Evolutionary conservation across 2,113 vertebrate species (phyloP).

Genomic region (Odocoileus virginianus): DNA sequence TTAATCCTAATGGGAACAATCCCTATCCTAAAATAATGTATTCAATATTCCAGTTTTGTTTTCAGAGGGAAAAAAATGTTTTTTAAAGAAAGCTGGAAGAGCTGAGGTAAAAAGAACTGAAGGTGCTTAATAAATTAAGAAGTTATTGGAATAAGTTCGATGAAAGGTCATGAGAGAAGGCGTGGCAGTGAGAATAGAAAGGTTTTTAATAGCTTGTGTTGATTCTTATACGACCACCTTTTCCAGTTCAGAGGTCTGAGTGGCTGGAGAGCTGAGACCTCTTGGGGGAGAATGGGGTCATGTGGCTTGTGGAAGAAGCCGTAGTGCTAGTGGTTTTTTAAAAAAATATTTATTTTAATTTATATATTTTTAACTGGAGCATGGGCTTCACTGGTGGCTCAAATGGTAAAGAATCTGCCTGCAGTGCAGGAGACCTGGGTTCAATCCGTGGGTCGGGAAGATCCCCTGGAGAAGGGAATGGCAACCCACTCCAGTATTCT

Average conservation of each 20-base stretch:
- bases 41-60: neutral
- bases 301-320: neutral
- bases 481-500: neutral
- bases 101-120: neutral
- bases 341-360: neutral
- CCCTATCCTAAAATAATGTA: neutral
- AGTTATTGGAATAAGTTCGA: neutral
- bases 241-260: neutral
- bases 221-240: neutral
- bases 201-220: neutral
- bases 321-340: neutral
- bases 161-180: neutral
- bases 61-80: neutral
- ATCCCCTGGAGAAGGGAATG: neutral
- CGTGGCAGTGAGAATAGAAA: neutral
- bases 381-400: neutral
- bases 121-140: neutral
- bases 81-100: neutral
- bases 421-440: neutral
- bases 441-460: neutral
- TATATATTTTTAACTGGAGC: neutral
- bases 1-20: neutral
- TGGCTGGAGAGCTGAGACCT: neutral
- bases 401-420: neutral
- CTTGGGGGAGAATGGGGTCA: neutral